These are phyloP conservation scores for Aphodius granarius DNA, from an alignment of 2,888 invertebrate species.

Conservation along the genomic window DNA sequence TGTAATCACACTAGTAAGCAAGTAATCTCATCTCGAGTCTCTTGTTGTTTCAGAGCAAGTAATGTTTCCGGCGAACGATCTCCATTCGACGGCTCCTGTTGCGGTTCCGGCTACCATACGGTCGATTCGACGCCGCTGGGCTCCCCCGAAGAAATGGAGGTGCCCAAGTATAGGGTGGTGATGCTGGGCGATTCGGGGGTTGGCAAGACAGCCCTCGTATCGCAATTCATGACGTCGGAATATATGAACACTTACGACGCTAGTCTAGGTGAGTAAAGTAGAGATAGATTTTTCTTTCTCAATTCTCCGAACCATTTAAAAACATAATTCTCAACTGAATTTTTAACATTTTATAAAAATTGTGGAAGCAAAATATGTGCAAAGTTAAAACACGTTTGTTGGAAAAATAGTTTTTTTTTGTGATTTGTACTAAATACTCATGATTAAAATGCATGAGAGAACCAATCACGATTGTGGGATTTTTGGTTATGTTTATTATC, in stretches of 20 bases:
- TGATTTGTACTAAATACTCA: no score
- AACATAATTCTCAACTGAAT: no score
- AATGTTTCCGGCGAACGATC: conserved; percentile 70
- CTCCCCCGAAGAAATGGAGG: conserved; percentile 73
- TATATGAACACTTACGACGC: conserved; percentile 95
- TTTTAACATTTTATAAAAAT: no score
- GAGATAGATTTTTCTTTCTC: no score
- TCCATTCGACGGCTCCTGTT: conserved; percentile 86
- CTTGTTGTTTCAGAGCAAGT: conserved; percentile 64
- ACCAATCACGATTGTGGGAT: no score
- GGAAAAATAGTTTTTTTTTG: no score
- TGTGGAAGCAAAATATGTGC: no score
- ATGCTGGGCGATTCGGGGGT: conserved; percentile 83
- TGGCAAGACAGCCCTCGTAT: conserved; percentile 87
- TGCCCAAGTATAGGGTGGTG: conserved; percentile 77
- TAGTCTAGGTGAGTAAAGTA: conserved; percentile 67
- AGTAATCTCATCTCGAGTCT: background rate
- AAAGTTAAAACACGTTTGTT: no score
- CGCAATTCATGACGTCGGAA: conserved; percentile 94
- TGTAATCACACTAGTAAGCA: background rate
- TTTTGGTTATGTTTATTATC: no score
- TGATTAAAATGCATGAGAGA: no score
- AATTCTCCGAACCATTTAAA: no score
- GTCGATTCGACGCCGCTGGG: conserved; percentile 76
- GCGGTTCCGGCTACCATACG: conserved; percentile 76